phyloP scores from a whole-genome alignment of 2,888 invertebrate genomes.

The Eristalis tenax region DNA sequence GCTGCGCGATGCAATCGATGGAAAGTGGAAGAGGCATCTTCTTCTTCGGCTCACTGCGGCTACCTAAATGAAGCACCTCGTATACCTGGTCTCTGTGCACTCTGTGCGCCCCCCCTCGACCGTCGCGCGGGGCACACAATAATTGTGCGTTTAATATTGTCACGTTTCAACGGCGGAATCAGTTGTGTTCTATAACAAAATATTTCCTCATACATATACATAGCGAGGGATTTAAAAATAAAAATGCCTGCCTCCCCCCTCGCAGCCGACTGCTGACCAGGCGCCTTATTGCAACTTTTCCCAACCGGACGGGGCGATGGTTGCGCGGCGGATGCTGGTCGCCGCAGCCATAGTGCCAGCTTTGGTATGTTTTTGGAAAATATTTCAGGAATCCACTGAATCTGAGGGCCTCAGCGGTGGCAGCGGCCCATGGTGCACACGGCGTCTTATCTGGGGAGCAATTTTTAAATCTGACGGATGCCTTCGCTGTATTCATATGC shows the following conservation, averaged over 20 bases:
- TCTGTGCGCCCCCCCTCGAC: not conserved
- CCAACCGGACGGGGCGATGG: constrained; percentile 15
- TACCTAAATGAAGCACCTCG: not conserved
- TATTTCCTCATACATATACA: constrained; percentile 66
- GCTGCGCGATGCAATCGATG: constrained; percentile 54
- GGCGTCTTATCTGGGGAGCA: constrained; percentile 48
- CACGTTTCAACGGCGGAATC: constrained; percentile 67
- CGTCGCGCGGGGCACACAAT: constrained; percentile 21
- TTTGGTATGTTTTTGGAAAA: constrained; percentile 65
- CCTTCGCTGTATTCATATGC: not conserved
- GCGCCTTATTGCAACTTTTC: constrained; percentile 54
- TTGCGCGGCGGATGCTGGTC: not conserved
- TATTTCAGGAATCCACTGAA: constrained; percentile 66
- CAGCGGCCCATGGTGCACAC: not conserved
- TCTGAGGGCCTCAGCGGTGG: constrained; percentile 10
- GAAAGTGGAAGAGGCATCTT: constrained; percentile 45
- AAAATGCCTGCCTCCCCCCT: constrained; percentile 1
- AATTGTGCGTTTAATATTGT: constrained; percentile 72
- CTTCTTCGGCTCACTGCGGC: constrained; percentile 33
- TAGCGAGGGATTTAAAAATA: constrained; percentile 40
- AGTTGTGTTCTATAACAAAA: constrained; percentile 63
- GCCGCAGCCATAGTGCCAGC: constrained; percentile 1
- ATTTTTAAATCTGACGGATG: constrained; percentile 53
- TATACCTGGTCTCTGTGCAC: not conserved
- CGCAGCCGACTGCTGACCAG: constrained; percentile 33